Evolutionary conservation across 2,113 vertebrate species (phyloP).

Genomic region (Ancistrus triradiatus): DNA sequence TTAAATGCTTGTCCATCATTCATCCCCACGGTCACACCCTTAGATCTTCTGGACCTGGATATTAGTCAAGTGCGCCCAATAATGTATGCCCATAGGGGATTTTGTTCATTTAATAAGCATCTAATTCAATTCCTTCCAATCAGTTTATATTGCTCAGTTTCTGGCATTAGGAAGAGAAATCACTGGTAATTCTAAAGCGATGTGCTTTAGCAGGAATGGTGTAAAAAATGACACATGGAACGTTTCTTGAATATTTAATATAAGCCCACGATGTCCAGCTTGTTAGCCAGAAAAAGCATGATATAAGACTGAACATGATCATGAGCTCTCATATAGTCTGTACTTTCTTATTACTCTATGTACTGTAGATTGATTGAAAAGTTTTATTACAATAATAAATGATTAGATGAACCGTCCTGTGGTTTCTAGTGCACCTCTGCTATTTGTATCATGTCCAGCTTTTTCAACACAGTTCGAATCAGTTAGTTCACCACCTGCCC

Average conservation of each 20-base stretch:
- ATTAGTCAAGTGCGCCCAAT: too few species aligned
- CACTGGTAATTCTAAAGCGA: slow-evolving; percentile 10
- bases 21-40: too few species aligned
- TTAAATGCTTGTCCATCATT: too few species aligned
- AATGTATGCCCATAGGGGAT: too few species aligned
- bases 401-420: too few species aligned
- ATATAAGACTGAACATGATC: background rate
- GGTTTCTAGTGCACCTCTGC: too few species aligned
- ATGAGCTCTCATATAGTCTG: too few species aligned
- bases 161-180: slow-evolving; percentile 7
- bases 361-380: too few species aligned
- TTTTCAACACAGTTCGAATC: background rate
- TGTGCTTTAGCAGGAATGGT: slow-evolving; percentile 9
- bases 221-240: slow-evolving; percentile 34
- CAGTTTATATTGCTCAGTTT: slow-evolving; percentile 15
- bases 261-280: background rate
- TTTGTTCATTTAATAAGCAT: slow-evolving; percentile 10
- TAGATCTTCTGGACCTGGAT: too few species aligned
- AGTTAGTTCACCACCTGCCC: slow-evolving; percentile 27
- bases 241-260: slow-evolving; percentile 16
- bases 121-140: slow-evolving; percentile 22
- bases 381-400: too few species aligned
- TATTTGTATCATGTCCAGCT: background rate
- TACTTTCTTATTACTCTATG: too few species aligned
- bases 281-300: slow-evolving; percentile 5